These are phyloP conservation scores for Scaptomyza parva DNA, from an alignment of 2,888 invertebrate species.

Conservation along the genomic window DNA sequence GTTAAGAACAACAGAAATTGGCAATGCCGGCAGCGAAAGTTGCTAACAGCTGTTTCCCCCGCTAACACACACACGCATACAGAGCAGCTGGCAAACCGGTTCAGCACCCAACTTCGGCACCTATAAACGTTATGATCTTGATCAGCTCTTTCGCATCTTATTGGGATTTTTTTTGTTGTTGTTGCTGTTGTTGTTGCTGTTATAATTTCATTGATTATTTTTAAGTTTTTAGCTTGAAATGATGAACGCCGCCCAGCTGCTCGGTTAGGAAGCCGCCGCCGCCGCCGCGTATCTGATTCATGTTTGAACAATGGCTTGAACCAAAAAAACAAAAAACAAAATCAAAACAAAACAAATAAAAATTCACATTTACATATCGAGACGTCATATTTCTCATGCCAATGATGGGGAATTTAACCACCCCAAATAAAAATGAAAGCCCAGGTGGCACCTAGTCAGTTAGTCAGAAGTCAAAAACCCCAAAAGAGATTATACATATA, in stretches of 20 bases:
- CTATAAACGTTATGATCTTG: slow-evolving; percentile 39
- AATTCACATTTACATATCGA: slow-evolving; percentile 44
- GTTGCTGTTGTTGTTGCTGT: slow-evolving; percentile 13
- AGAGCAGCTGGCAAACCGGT: slow-evolving; percentile 72
- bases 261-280: slow-evolving; percentile 13
- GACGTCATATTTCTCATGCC: slow-evolving; percentile 39
- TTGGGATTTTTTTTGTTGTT: not conserved
- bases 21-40: slow-evolving; percentile 72
- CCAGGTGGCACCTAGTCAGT: slow-evolving; percentile 29
- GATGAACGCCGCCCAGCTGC: slow-evolving; percentile 40
- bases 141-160: slow-evolving; percentile 29
- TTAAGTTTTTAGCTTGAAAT: slow-evolving; percentile 21
- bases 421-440: slow-evolving; percentile 1
- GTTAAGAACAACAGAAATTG: slow-evolving; percentile 52
- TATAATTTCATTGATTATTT: slow-evolving; percentile 39
- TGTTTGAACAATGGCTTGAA: slow-evolving; percentile 33
- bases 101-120: not conserved
- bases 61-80: not conserved
- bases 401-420: slow-evolving; percentile 31
- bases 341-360: not conserved
- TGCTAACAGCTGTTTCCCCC: slow-evolving; percentile 60
- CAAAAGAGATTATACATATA: too few species aligned
- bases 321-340: not conserved
- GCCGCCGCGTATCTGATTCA: slow-evolving; percentile 42
- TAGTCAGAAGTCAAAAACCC: slow-evolving; percentile 29